Conservation (phyloP, 1,140 invertebrate genomes). For the Drosophila obscura region DNA sequence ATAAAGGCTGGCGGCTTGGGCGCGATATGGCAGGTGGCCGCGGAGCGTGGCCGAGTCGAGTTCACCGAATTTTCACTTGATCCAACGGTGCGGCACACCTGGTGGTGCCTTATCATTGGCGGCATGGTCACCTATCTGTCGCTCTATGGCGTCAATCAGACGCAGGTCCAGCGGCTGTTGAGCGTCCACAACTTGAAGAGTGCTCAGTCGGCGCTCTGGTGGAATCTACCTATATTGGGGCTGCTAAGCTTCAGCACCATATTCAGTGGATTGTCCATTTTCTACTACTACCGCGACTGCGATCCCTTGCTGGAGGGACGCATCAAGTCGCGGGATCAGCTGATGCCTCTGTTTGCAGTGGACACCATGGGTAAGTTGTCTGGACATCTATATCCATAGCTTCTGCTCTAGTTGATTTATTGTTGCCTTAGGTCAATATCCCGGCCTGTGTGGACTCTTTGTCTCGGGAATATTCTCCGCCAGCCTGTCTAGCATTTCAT, state of each 20-base stretch:
- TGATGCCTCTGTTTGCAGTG: slow-evolving; percentile 92
- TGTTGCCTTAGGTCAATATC: slow-evolving; percentile 84
- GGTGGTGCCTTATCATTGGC: slow-evolving; percentile 90
- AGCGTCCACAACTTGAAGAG: slow-evolving; percentile 89
- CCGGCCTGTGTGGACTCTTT: slow-evolving; percentile 92
- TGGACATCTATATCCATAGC: too few species aligned
- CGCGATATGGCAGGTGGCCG: slow-evolving; percentile 88
- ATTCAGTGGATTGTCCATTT: slow-evolving; percentile 91
- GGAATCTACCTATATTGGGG: slow-evolving; percentile 89
- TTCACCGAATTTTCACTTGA: slow-evolving; percentile 86
- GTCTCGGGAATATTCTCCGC: slow-evolving; percentile 93
- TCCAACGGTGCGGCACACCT: slow-evolving; percentile 90
- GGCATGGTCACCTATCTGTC: slow-evolving; percentile 90
- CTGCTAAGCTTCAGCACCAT: slow-evolving; percentile 88
- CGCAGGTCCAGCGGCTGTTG: slow-evolving; percentile 93
- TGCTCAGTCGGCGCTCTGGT: slow-evolving; percentile 88
- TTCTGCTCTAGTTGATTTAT: background rate
- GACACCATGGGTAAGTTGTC: slow-evolving; percentile 86
- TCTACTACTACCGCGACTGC: slow-evolving; percentile 89
- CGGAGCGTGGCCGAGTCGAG: slow-evolving; percentile 87
- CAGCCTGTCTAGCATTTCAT: slow-evolving; percentile 92
- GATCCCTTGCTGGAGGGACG: slow-evolving; percentile 87
- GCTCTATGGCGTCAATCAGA: slow-evolving; percentile 93
- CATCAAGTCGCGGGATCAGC: slow-evolving; percentile 85
- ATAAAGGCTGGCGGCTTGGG: slow-evolving; percentile 87